Conservation (phyloP, 2,888 invertebrate genomes). For the Hedychridium roseum region DNA sequence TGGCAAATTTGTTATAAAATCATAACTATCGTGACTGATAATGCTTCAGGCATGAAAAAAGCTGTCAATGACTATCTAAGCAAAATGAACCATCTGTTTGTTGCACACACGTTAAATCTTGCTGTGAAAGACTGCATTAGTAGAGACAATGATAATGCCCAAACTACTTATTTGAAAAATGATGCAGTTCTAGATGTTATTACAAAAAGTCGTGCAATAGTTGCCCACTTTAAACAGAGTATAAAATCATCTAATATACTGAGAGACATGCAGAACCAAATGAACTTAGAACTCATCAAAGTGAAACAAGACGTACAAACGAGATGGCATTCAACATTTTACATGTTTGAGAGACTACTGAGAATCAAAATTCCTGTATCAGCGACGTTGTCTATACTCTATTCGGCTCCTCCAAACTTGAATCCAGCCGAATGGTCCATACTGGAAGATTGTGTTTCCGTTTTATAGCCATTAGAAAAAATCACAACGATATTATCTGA, state of each 20-base stretch:
- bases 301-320: conserved; percentile 3
- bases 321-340: conserved; percentile 2
- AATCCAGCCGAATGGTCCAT: not conserved
- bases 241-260: not conserved
- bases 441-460: not conserved
- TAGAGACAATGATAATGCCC: not conserved
- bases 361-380: not conserved
- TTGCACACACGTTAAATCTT: conserved; percentile 6
- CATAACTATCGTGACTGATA: conserved; percentile 4
- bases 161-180: not conserved
- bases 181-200: not conserved
- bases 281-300: not conserved
- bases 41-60: not conserved
- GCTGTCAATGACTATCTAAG: not conserved
- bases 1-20: conserved; percentile 1
- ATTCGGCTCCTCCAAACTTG: not conserved
- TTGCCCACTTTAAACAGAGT: not conserved
- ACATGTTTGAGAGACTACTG: conserved; percentile 1
- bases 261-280: not conserved
- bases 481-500: conserved; percentile 2
- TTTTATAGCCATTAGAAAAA: conserved; percentile 4
- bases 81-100: not conserved
- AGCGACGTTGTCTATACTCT: not conserved
- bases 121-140: not conserved
- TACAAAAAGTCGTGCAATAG: not conserved